These are phyloP conservation scores for Australoheros scitulus DNA, from an alignment of 2,113 vertebrate species.

Conservation along the genomic window DNA sequence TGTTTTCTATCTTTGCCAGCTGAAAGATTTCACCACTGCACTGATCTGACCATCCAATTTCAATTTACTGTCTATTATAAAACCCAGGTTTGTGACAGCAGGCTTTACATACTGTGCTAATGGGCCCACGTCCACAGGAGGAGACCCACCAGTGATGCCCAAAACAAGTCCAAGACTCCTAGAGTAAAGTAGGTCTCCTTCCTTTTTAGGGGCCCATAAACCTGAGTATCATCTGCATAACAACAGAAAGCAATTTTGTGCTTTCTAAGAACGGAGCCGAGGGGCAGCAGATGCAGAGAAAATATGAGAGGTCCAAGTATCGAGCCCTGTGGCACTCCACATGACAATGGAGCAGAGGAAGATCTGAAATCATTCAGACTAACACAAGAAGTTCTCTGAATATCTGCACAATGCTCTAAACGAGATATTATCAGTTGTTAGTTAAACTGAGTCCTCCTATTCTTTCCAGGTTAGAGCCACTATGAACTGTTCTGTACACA, in stretches of 20 bases:
- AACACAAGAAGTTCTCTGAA: background rate
- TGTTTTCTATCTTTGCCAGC: too few species aligned
- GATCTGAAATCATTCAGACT: too few species aligned
- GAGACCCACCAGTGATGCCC: too few species aligned
- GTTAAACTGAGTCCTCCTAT: background rate
- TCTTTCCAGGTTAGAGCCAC: background rate
- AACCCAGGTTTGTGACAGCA: too few species aligned
- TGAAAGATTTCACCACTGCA: too few species aligned
- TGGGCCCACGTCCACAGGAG: too few species aligned
- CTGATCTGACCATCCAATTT: too few species aligned
- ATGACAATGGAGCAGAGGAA: background rate
- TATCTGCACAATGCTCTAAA: background rate
- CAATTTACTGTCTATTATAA: too few species aligned
- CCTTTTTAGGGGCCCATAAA: background rate
- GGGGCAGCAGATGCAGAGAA: background rate
- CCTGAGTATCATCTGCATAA: background rate
- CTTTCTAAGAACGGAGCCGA: background rate
- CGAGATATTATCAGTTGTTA: too few species aligned
- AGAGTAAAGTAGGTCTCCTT: background rate
- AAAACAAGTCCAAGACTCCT: too few species aligned
- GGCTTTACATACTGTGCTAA: too few species aligned
- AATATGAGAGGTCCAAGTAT: background rate
- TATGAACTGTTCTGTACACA: background rate
- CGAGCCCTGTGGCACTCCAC: background rate
- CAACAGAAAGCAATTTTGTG: background rate